phyloP scores from a whole-genome alignment of 2,113 vertebrate genomes.

The Oncorhynchus nerka region DNA sequence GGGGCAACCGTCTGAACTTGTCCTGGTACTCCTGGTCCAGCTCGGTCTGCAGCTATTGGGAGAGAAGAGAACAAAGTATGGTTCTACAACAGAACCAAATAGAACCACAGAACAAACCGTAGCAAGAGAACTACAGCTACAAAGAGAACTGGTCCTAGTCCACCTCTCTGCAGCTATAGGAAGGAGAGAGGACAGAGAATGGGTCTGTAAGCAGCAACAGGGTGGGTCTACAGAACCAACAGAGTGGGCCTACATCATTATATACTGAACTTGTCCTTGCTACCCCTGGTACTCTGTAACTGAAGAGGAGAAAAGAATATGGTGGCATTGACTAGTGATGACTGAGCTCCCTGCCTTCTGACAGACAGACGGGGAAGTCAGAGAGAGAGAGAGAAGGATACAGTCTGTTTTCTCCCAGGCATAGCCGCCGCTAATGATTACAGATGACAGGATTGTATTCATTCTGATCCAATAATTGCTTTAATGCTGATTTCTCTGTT shows the following conservation, averaged over 20 bases:
- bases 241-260: not conserved
- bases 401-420: constrained; percentile 72
- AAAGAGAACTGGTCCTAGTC: no score
- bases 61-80: constrained; percentile 33
- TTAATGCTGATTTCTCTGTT: constrained; percentile 79
- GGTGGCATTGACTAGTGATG: no score
- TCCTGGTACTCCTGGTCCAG: constrained; percentile 98
- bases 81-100: not conserved
- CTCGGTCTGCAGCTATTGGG: constrained; percentile 86
- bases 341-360: not conserved
- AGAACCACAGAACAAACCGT: no score
- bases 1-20: constrained; percentile 94
- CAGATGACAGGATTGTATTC: constrained; percentile 81
- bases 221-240: not conserved
- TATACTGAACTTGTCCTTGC: not conserved
- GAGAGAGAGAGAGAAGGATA: constrained; percentile 36
- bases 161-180: not conserved
- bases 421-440: constrained; percentile 77
- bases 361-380: not conserved
- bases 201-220: not conserved
- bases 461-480: constrained; percentile 81
- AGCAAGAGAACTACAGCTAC: no score
- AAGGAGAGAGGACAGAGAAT: constrained; percentile 31
- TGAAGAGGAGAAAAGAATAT: no score
- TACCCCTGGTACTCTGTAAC: not conserved